Base-by-base conservation (phyloP, 2,113 vertebrate species). In the Pangasianodon gigas region DNA sequence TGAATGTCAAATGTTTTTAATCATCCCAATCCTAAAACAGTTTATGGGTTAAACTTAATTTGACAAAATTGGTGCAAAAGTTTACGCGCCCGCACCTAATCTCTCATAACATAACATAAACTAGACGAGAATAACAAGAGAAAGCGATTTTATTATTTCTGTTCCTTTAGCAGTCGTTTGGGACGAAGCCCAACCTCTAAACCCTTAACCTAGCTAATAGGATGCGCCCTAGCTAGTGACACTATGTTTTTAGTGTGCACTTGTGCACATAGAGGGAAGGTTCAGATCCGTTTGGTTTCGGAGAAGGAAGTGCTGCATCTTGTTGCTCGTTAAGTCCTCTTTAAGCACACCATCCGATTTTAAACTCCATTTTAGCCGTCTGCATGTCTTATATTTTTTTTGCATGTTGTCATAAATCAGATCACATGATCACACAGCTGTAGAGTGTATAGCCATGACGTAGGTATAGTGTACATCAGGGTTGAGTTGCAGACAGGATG, bases 261-360 rank as follows among this genome's bases (percentile, higher is more conserved):
- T 77, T 44, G 29, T 54, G 52, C 58, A 41, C 67, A 18, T 37
- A 3, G 14, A 56, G 4, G 46, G 5, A 48, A 11, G 8, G 0
- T 54, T 8, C 13, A 41, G 54, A 24, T 87, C 37, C 3, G 32
- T 77, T 77, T 26, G 19, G 1, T 58, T 65, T 87, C 16, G n/a
- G 10, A 51, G 51, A 26, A 92, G 94, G 92, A 93, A 94, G 93
- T 95, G 94, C 92, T 95, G 95, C 93, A 89, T 92, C 94, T 94
- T 95, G 91, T 90, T 93, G 90, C 81, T 88, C 14, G 84, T 84
- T 88, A 82, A 90, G 91, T 88, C 92, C 41, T 37, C 41, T 19
- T 52, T 13, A 29, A 93, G 88, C 87, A 92, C 93, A 90, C 91
- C 89, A 80, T 85, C 71, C n/a, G 77, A 86, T 56, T 91, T 91